Evolutionary conservation across 2,113 vertebrate genomes (phyloP), one percentile per base, ranked within the genome.

Genomic region (Lophius piscatorius): DNA sequence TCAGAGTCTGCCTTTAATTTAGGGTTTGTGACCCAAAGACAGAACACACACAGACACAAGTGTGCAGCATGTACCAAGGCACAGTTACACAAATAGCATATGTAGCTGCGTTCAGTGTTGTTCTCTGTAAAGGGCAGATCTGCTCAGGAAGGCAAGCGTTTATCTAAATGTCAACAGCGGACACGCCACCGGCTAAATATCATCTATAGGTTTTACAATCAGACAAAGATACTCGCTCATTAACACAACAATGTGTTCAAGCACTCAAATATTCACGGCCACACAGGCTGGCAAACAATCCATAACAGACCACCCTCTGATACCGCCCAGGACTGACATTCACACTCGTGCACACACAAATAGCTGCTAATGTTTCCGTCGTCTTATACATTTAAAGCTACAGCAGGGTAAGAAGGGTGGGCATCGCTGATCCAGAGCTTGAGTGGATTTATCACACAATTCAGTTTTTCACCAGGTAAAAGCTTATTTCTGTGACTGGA

Each of bases 161-260:
- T 86, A 86, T 87, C 85, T 85, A 89, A 92, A 91, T 89, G 89
- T 91, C 90, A 91, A 80, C 69, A 62, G 77, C 81, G 75, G 86
- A 87, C 85, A 72, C 69, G 70, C 69, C 77, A 46, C 87, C 75
- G 74, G 73, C 78, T 82, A 88, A 88, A 87, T 85, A 86, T 71
- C 85, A 87, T 74, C 69, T 46, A 26, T 48, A 68, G 72, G 70
- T 67, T 77, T n/a, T 67, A 49, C 57, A 35, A 28, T 35, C 22
- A 61, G 69, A 70, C 69, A 63, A 26, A 16, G 61, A 51, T 45
- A 58, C 42, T 34, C 10, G 16, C 42, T 51, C 14, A 21, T 29
- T 44, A 47, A 66, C 23, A 28, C 35, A 44, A 31, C 34, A 38
- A 34, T 20, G 49, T 36, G 16, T 50, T 62, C 46, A 50, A 28